Percentiles rank a stretch among this genome's conserved stretches.
These are phyloP conservation scores for Trisateles emortualis DNA, from an alignment of 2,888 invertebrate species.

Conservation along the genomic window DNA sequence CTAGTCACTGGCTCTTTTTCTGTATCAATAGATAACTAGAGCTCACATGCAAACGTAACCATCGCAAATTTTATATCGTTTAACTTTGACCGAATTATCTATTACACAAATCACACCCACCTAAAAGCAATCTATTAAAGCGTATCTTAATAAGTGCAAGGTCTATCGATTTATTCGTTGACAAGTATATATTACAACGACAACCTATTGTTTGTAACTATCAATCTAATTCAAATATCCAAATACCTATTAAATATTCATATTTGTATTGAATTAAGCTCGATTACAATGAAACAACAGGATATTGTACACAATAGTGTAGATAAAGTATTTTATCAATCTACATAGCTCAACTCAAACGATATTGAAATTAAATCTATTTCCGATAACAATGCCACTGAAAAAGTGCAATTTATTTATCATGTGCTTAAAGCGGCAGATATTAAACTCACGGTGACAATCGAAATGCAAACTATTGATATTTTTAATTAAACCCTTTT, in stretches of 20 bases:
- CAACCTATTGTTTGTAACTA: conserved; percentile 25
- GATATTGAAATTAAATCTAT: no score
- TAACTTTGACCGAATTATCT: conserved; percentile 41
- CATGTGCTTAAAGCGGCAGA: no score
- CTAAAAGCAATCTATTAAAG: conserved; percentile 19
- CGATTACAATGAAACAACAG: conserved; percentile 13
- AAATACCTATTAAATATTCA: conserved; percentile 31
- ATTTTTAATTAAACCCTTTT: no score
- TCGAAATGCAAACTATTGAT: no score
- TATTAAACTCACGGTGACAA: no score
- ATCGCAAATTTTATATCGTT: conserved; percentile 4
- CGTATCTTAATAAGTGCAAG: conserved; percentile 40
- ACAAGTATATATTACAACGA: conserved; percentile 37
- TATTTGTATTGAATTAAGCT: conserved; percentile 21
- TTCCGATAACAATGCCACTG: no score
- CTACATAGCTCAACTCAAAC: no score
- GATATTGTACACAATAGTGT: background rate
- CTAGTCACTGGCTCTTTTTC: background rate
- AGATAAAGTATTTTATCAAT: background rate
- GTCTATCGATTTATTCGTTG: conserved; percentile 34
- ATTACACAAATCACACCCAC: conserved; percentile 38
- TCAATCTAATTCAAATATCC: conserved; percentile 36
- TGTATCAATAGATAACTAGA: background rate
- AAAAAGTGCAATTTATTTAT: no score
- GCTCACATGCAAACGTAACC: background rate